phyloP scores from a whole-genome alignment of 2,888 invertebrate species.

The Sinelater perroti region DNA sequence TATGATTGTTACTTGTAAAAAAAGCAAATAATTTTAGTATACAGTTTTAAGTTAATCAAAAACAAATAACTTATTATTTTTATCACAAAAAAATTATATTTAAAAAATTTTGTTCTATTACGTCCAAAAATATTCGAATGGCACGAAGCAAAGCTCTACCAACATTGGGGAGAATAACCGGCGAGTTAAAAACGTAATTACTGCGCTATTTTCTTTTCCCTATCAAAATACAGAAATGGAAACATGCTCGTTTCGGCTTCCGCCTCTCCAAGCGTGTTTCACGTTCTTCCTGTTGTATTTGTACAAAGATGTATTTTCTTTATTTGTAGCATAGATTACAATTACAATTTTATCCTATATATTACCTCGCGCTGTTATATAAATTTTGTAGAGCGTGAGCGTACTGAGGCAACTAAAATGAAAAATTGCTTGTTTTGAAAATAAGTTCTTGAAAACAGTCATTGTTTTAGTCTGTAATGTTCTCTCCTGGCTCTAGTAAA shows the following conservation, averaged over 20 bases:
- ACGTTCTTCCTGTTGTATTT: not conserved
- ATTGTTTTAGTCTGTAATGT: slow-evolving; percentile 20
- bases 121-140: no score
- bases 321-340: not conserved
- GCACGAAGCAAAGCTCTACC: no score
- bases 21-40: no score
- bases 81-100: no score
- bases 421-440: slow-evolving; percentile 26
- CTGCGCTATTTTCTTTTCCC: not conserved
- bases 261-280: not conserved
- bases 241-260: not conserved
- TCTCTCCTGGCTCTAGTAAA: no score
- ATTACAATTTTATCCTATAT: not conserved
- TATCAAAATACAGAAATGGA: not conserved
- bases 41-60: no score
- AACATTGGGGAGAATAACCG: not conserved
- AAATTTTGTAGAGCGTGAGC: slow-evolving; percentile 6
- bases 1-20: no score
- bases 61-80: no score
- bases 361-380: not conserved
- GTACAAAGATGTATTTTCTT: not conserved
- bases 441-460: slow-evolving; percentile 14
- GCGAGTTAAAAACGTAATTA: not conserved
- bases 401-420: slow-evolving; percentile 9
- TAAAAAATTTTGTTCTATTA: no score